Conservation (phyloP, 2,888 invertebrate genomes). For the Melanargia galathea region DNA sequence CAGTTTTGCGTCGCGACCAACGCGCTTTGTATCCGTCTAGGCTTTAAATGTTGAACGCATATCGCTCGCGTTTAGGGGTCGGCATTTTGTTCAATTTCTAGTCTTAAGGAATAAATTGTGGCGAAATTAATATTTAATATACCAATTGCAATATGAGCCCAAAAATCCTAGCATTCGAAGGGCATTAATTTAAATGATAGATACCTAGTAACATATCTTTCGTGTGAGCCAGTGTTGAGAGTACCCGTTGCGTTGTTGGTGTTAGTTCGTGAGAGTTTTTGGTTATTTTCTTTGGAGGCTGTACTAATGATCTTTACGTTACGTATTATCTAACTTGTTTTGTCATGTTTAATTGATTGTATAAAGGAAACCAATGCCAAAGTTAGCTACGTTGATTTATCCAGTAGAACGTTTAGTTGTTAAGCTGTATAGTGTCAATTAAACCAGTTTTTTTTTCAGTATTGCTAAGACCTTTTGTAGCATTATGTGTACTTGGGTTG, state of each 20-base stretch:
- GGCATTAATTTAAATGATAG: constrained; percentile 72
- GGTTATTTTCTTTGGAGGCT: constrained; percentile 62
- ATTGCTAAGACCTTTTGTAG: constrained; percentile 78
- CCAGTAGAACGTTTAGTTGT: constrained; percentile 66
- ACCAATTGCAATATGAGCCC: constrained; percentile 72
- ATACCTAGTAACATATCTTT: constrained; percentile 73
- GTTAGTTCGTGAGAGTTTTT: constrained; percentile 62
- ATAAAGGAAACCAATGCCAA: constrained; percentile 81
- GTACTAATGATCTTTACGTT: constrained; percentile 61
- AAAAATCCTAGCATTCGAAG: constrained; percentile 64
- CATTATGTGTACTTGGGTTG: constrained; percentile 59
- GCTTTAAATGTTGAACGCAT: constrained; percentile 26
- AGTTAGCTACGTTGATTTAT: constrained; percentile 80
- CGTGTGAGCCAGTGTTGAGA: constrained; percentile 64
- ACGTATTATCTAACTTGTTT: constrained; percentile 72
- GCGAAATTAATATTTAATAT: constrained; percentile 53
- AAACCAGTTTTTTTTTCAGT: constrained; percentile 75
- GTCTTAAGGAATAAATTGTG: constrained; percentile 73
- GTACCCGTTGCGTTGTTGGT: constrained; percentile 72
- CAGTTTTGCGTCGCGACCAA: not conserved
- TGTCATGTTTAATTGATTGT: constrained; percentile 76
- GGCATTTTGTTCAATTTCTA: constrained; percentile 72
- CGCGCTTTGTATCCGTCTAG: not conserved
- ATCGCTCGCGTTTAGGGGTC: constrained; percentile 46
- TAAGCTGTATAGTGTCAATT: constrained; percentile 82